Percentiles rank a stretch among this genome's conserved stretches.
Conservation (phyloP, 2,888 invertebrate species). For the Habrosyne pyritoides region DNA sequence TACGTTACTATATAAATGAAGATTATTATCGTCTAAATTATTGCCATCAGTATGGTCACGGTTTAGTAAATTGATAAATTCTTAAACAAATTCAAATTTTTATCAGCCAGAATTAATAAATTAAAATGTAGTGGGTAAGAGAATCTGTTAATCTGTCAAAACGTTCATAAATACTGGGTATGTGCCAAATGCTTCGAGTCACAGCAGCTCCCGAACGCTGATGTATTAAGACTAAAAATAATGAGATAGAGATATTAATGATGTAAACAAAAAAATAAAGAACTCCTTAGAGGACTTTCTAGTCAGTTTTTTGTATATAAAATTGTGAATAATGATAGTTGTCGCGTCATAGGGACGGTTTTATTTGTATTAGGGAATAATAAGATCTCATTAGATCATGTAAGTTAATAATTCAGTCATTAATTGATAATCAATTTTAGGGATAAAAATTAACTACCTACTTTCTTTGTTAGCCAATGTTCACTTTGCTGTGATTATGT, state of each 20-base stretch:
- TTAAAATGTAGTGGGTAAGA: conserved; percentile 53
- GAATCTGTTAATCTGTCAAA: conserved; percentile 58
- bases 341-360: conserved; percentile 73
- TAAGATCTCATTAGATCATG: conserved; percentile 80
- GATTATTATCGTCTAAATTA: conserved; percentile 34
- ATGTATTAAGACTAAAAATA: conserved; percentile 66
- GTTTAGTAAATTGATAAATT: conserved; percentile 36
- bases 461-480: conserved; percentile 83
- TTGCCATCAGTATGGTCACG: conserved; percentile 20
- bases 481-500: conserved; percentile 82
- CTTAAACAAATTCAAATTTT: conserved; percentile 50
- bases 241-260: conserved; percentile 60
- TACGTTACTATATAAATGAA: conserved; percentile 58
- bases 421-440: conserved; percentile 81
- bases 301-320: conserved; percentile 81
- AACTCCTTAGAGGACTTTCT: conserved; percentile 76
- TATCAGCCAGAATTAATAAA: conserved; percentile 56
- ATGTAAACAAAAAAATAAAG: conserved; percentile 58
- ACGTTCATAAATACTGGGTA: conserved; percentile 70
- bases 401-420: conserved; percentile 80
- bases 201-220: conserved; percentile 65
- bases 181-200: conserved; percentile 78
- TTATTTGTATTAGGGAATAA: conserved; percentile 79
- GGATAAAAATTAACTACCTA: conserved; percentile 64
- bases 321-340: conserved; percentile 79